These are phyloP conservation scores for Heliocidaris tuberculata DNA, from an alignment of 35 echinoderm and acorn worm species.

Conservation along the genomic window DNA sequence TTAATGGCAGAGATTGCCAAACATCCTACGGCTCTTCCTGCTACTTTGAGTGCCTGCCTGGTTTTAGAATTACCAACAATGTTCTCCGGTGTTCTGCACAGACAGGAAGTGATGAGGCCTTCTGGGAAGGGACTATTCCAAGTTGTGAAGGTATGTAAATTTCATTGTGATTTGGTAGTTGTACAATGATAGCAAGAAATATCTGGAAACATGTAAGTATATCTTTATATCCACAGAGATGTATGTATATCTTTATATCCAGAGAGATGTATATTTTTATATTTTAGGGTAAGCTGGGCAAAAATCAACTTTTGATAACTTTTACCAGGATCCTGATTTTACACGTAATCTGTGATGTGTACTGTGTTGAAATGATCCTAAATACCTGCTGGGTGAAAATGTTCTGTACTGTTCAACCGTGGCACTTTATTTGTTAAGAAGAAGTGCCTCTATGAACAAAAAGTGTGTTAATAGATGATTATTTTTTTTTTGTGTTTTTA, in stretches of 20 bases:
- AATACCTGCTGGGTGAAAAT: no score
- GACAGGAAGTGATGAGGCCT: neutral
- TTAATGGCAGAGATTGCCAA: constrained; percentile 9
- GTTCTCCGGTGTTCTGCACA: constrained; percentile 21
- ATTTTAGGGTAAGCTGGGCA: neutral
- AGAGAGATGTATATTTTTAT: neutral
- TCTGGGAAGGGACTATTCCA: constrained; percentile 48
- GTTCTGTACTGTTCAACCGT: no score
- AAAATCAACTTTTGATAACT: no score
- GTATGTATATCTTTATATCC: neutral
- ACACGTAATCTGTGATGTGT: no score
- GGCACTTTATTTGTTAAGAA: no score
- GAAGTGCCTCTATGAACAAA: no score
- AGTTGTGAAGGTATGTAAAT: constrained; percentile 41
- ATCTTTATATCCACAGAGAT: neutral
- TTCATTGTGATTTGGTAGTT: neutral
- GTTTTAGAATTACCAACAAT: constrained; percentile 47
- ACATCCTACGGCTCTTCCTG: constrained; percentile 47
- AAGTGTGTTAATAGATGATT: no score
- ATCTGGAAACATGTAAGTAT: neutral
- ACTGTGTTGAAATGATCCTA: no score
- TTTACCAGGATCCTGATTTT: no score
- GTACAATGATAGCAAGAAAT: neutral
- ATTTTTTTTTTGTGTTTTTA: no score
- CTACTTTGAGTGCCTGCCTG: constrained; percentile 59